These are phyloP conservation scores for Danio kyathit DNA, from an alignment of 2,797 vertebrate species.

Conservation along the genomic window DNA sequence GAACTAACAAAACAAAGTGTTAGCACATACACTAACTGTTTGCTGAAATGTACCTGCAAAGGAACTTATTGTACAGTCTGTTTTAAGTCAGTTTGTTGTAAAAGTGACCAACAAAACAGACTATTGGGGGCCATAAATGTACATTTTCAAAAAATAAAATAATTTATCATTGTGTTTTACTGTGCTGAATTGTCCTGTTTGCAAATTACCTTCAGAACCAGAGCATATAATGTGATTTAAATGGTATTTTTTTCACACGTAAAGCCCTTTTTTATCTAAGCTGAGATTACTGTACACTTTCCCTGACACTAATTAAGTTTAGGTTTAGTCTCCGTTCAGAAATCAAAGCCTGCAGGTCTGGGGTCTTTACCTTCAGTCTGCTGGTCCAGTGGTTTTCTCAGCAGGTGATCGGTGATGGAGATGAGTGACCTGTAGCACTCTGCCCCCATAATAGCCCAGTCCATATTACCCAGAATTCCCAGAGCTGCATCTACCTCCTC, in stretches of 20 bases:
- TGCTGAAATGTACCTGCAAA: no score
- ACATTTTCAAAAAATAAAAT: background rate
- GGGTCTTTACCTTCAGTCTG: conserved; percentile 84
- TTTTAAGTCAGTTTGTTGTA: no score
- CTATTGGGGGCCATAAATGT: background rate
- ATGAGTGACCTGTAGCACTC: conserved; percentile 86
- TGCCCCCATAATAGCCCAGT: conserved; percentile 87
- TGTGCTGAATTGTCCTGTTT: background rate
- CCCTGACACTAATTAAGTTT: conserved; percentile 16
- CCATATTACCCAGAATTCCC: conserved; percentile 88
- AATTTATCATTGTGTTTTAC: background rate
- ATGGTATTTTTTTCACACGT: background rate
- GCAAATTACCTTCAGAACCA: background rate
- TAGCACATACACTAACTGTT: no score
- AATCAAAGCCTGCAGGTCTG: conserved; percentile 11
- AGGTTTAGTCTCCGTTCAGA: conserved; percentile 17
- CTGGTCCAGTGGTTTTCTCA: conserved; percentile 88
- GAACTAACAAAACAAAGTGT: no score
- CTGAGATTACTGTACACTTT: background rate
- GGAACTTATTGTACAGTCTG: no score
- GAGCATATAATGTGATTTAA: background rate
- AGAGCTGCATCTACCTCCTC: conserved; percentile 86
- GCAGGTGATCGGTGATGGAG: conserved; percentile 88
- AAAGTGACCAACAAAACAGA: no score
- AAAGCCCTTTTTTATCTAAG: background rate